Base-by-base conservation (phyloP, 2,797 vertebrate genomes). In the Acestrorhynchus altus region DNA sequence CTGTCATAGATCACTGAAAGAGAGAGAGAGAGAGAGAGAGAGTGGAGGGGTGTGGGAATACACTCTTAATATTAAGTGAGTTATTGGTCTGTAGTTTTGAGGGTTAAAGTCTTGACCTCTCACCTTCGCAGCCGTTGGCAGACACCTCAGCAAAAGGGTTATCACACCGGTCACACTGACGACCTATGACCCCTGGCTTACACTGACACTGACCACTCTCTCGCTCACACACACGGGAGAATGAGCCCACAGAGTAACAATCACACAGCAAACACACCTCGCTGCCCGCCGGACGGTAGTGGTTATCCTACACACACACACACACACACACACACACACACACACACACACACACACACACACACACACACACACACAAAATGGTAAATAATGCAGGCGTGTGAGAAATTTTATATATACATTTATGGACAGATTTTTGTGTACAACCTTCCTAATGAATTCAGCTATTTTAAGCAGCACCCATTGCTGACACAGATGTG, bases 131-230 rank as follows among this genome's bases (percentile, higher is more conserved):
- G 86, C 97, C 97, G 0, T 92, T 94, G 46, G 93, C 83, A 0
- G 97, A 96, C 67, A 99, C 97, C 89, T 99, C 97, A 0, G 97
- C 97, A 0, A 99, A 99, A 10, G 97, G 97, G 88, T 98, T 99
- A 89, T 99, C 97, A 9, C 97, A 98, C 84, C 83, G 95, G 87
- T 99, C 96, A 44, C 97, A 99, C 88, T 95, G 96, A 12, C 91
- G 95, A 1, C 97, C 97, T 5, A 99, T 98, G 84, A 98, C 97
- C 0, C 97, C 97, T 0, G 97, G 90, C 81, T 97, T 98, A 86
- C 97, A 98, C 57, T 93, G 95, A 28, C 97, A 98, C 89, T 96
- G 96, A 46, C 97, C 97, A 0, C 91, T 96, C 79, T 92, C 90
- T 31, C 86, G 81, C 68, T 97, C 93, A 1, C 97, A 99, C 6